phyloP scores from a whole-genome alignment of 2,888 invertebrate genomes.

The Zaprionus obscuricornis region DNA sequence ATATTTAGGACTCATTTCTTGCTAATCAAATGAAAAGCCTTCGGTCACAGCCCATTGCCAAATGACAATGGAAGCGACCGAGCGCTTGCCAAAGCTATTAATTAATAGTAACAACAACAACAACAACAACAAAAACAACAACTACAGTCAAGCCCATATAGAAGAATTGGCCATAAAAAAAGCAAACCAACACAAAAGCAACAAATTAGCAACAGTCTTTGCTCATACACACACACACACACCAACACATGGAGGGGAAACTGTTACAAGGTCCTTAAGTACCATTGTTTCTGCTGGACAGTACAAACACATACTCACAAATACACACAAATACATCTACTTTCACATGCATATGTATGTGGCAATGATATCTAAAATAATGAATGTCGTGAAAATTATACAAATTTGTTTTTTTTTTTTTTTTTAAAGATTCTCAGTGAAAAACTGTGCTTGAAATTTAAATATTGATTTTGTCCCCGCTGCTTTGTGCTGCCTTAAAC shows the following conservation, averaged over 20 bases:
- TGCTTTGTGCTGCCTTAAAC: slow-evolving; percentile 12
- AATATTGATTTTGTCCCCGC: slow-evolving; percentile 66
- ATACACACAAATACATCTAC: slow-evolving; percentile 11
- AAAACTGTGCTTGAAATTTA: slow-evolving; percentile 59
- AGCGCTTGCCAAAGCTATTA: slow-evolving; percentile 56
- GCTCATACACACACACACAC: slow-evolving; percentile 9
- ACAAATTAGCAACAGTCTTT: slow-evolving; percentile 69
- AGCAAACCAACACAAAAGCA: slow-evolving; percentile 46
- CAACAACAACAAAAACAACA: slow-evolving; percentile 12
- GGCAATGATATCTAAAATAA: slow-evolving; percentile 7
- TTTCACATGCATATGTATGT: slow-evolving; percentile 25
- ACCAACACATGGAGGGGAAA: slow-evolving; percentile 34
- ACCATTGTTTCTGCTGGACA: slow-evolving; percentile 54
- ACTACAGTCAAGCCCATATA: slow-evolving; percentile 25
- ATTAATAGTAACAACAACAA: slow-evolving; percentile 45
- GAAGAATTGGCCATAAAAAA: slow-evolving; percentile 43
- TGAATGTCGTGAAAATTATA: no score
- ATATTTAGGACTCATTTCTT: slow-evolving; percentile 12
- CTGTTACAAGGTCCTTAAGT: slow-evolving; percentile 69
- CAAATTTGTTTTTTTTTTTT: slow-evolving; percentile 2
- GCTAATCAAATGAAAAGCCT: slow-evolving; percentile 66
- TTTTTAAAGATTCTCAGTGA: slow-evolving; percentile 11
- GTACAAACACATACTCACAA: slow-evolving; percentile 17
- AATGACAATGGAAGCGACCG: slow-evolving; percentile 56
- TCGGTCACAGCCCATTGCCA: slow-evolving; percentile 51